These are phyloP conservation scores for Thrips palmi DNA, from an alignment of 1,140 invertebrate species.

Conservation along the genomic window DNA sequence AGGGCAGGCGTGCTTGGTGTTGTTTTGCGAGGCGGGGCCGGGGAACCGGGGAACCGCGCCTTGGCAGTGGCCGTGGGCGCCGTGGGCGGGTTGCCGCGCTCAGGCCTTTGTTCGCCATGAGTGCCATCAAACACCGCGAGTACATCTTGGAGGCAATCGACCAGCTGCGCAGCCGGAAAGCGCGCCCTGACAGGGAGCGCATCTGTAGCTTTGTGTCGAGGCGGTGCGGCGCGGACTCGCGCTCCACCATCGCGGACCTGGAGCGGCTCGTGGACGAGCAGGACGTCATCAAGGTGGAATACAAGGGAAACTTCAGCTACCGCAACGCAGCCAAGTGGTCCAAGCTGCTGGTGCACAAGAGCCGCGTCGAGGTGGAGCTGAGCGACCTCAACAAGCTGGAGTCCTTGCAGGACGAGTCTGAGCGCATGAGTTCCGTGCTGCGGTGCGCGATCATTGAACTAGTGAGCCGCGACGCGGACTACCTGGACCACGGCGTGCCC, in stretches of 20 bases:
- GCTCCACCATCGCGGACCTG: slow-evolving; percentile 52
- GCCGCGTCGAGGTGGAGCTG: slow-evolving; percentile 12
- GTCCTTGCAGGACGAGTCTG: slow-evolving; percentile 16
- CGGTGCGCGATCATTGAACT: slow-evolving; percentile 45
- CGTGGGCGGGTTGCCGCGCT: too few species aligned
- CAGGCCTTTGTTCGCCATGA: too few species aligned
- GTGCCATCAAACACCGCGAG: slow-evolving; percentile 18
- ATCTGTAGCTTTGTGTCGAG: slow-evolving; percentile 64
- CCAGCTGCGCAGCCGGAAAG: slow-evolving; percentile 59
- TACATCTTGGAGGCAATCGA: slow-evolving; percentile 69
- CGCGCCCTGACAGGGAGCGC: slow-evolving; percentile 59
- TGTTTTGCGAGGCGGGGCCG: too few species aligned
- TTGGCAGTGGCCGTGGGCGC: too few species aligned
- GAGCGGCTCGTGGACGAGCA: slow-evolving; percentile 54
- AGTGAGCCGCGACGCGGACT: slow-evolving; percentile 47
- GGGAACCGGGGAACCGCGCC: too few species aligned
- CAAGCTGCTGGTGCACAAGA: slow-evolving; percentile 29
- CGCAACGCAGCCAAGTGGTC: slow-evolving; percentile 60
- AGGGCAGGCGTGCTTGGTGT: too few species aligned
- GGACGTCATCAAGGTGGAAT: slow-evolving; percentile 65
- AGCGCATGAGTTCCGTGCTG: slow-evolving; percentile 29
- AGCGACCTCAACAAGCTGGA: neutral
- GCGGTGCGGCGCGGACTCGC: slow-evolving; percentile 46
- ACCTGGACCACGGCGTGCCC: slow-evolving; percentile 46
- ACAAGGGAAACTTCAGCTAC: slow-evolving; percentile 69